Conservation (phyloP, 2,888 invertebrate genomes). For the Helleia helle region DNA sequence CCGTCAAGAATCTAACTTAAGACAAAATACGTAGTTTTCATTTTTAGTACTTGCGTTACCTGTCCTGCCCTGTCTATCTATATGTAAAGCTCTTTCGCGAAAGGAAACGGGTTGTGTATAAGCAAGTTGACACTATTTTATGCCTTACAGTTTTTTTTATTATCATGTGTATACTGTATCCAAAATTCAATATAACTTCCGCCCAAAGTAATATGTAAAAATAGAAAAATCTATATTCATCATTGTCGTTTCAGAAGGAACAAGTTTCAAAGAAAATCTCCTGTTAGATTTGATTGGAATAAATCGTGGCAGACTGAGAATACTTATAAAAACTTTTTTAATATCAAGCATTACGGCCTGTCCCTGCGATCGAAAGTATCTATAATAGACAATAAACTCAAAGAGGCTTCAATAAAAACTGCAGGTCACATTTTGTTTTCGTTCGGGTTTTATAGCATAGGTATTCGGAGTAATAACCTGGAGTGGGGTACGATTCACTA, state of each 20-base stretch:
- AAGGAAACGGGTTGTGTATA: no score
- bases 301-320: slow-evolving; percentile 23
- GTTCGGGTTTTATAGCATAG: slow-evolving; percentile 25
- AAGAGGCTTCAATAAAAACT: slow-evolving; percentile 52
- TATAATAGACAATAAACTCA: slow-evolving; percentile 50
- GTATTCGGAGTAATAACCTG: slow-evolving; percentile 11
- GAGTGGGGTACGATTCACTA: slow-evolving; percentile 6
- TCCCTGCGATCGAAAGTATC: no score
- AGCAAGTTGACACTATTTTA: no score
- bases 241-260: slow-evolving; percentile 1
- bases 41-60: no score
- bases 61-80: no score
- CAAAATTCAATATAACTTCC: no score
- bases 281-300: slow-evolving; percentile 21
- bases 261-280: slow-evolving; percentile 9
- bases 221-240: slow-evolving; percentile 4
- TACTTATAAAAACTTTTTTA: slow-evolving; percentile 66
- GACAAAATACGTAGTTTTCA: no score
- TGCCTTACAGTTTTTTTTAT: no score
- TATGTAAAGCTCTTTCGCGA: no score
- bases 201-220: not conserved
- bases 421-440: slow-evolving; percentile 40
- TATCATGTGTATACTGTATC: no score
- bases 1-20: no score
- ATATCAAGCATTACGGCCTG: slow-evolving; percentile 63